Evolutionary conservation across 2,797 vertebrate genomes (phyloP).

Genomic region (Phalanger gymnotis): DNA sequence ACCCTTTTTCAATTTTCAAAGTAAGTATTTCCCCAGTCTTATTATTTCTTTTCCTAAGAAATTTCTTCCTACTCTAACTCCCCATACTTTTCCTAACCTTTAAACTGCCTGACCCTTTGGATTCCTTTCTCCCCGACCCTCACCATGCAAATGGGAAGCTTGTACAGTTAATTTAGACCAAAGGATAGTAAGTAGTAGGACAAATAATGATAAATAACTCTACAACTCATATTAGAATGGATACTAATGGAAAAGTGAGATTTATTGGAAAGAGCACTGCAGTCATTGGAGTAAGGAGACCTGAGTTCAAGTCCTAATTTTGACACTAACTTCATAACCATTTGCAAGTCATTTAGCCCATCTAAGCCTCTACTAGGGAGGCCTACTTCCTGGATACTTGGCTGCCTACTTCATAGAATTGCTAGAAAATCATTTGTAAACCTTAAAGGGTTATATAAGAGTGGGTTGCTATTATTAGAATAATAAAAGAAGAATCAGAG

Average conservation of each 20-base stretch:
- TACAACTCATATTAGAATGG: neutral
- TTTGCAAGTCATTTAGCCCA: neutral
- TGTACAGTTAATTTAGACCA: constrained; percentile 17
- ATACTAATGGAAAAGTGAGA: neutral
- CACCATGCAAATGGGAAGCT: neutral
- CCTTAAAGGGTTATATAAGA: neutral
- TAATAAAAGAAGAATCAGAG: neutral
- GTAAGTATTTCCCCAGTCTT: constrained; percentile 85
- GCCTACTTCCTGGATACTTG: neutral
- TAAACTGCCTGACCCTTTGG: constrained; percentile 11
- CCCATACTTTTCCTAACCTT: neutral
- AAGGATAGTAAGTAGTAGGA: constrained; percentile 30
- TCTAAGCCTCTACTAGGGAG: neutral
- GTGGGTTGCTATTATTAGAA: neutral
- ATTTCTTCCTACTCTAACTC: neutral
- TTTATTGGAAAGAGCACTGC: neutral
- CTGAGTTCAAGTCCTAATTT: neutral
- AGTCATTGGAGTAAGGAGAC: neutral
- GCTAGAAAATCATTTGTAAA: neutral
- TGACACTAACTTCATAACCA: neutral
- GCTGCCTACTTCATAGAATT: neutral
- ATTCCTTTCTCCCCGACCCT: neutral
- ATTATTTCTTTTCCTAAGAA: constrained; percentile 8
- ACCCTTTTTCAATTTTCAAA: constrained; percentile 90
- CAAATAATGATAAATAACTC: neutral